A percentile compares a stretch with the other conserved stretches of the same genome.
Evolutionary conservation across 2,797 vertebrate genomes (phyloP).

Genomic region (Vipera latastei): DNA sequence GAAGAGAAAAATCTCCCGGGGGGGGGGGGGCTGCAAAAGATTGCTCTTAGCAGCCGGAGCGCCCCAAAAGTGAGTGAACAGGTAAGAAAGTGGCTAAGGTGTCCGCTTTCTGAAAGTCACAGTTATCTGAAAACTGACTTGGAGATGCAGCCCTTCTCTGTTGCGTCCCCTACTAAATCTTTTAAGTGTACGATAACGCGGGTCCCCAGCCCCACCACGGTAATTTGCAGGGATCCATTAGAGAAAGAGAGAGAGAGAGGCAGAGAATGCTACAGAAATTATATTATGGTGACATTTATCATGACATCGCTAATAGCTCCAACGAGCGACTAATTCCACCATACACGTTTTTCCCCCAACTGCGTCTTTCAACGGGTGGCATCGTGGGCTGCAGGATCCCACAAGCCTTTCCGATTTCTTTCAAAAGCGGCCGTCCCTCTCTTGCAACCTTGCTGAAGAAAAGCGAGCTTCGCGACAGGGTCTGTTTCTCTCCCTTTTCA

Average conservation of each 20-base stretch:
- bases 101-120: background rate
- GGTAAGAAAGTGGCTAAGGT: background rate
- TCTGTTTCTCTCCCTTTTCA: background rate
- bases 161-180: background rate
- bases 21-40: background rate
- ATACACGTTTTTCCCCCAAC: background rate
- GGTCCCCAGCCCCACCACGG: background rate
- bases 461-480: accelerated
- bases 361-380: background rate
- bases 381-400: no score
- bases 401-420: background rate
- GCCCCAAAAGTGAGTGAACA: background rate
- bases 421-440: background rate
- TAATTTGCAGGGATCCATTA: background rate
- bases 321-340: background rate
- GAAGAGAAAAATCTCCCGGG: background rate
- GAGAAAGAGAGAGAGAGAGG: no score
- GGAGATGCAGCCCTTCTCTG: background rate
- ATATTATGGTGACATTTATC: background rate
- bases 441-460: no score
- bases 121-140: background rate
- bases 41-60: background rate
- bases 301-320: background rate
- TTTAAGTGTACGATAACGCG: background rate
- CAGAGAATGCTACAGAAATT: background rate